Conservation (phyloP, 2,888 invertebrate species). For the Terebella lapidaria region DNA sequence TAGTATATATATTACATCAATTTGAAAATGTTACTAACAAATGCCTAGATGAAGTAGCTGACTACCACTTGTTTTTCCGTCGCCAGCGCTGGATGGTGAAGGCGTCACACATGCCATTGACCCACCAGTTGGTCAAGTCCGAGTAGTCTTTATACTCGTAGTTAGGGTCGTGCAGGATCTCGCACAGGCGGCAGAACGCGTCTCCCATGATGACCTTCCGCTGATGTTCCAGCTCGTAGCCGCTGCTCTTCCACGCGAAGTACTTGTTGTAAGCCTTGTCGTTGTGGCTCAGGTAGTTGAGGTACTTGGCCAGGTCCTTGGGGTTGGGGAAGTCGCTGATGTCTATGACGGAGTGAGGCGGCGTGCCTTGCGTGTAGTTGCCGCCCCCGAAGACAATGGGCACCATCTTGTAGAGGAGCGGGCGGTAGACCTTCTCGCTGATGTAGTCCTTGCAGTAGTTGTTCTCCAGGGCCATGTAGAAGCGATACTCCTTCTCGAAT, state of each 20-base stretch:
- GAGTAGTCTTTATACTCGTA: not conserved
- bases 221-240: not conserved
- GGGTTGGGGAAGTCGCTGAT: slow-evolving; percentile 90
- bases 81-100: not conserved
- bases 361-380: slow-evolving; percentile 15
- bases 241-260: slow-evolving; percentile 56
- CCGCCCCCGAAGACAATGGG: slow-evolving; percentile 24
- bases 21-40: not conserved
- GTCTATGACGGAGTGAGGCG: slow-evolving; percentile 74
- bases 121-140: slow-evolving; percentile 15
- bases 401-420: slow-evolving; percentile 9
- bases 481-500: slow-evolving; percentile 18
- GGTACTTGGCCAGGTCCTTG: slow-evolving; percentile 78
- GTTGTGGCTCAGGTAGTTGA: slow-evolving; percentile 77
- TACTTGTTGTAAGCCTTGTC: slow-evolving; percentile 89
- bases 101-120: slow-evolving; percentile 7
- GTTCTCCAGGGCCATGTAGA: slow-evolving; percentile 30
- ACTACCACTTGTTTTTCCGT: not conserved
- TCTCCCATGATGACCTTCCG: not conserved
- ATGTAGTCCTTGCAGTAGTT: slow-evolving; percentile 26
- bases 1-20: too few relatives aligned
- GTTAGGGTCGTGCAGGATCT: slow-evolving; percentile 7
- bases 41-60: not conserved
- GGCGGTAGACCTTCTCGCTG: slow-evolving; percentile 22
- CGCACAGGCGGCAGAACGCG: slow-evolving; percentile 15